Conservation (phyloP, 2,888 invertebrate genomes). For the Endotricha flammealis region DNA sequence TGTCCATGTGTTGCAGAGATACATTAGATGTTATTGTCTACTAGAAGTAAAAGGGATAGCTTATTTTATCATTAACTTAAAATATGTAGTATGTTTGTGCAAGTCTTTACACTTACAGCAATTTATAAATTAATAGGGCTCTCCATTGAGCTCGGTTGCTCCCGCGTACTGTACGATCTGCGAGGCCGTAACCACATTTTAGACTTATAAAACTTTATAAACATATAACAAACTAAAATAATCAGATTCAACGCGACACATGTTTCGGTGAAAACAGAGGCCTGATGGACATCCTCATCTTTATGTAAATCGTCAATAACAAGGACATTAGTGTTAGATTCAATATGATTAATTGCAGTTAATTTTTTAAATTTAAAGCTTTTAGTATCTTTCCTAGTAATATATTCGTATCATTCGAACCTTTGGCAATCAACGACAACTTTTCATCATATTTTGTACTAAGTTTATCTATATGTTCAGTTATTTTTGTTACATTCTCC, state of each 20-base stretch:
- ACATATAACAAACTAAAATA: conserved; percentile 20
- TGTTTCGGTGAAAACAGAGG: conserved; percentile 27
- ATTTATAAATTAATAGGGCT: conserved; percentile 22
- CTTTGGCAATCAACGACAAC: neutral
- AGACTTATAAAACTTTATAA: conserved; percentile 25
- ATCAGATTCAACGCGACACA: conserved; percentile 25
- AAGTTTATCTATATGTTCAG: conserved; percentile 10
- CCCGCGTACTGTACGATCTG: conserved; percentile 20
- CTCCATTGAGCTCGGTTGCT: conserved; percentile 24
- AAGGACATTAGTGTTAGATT: conserved; percentile 8
- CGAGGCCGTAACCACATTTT: conserved; percentile 19
- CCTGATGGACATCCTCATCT: neutral
- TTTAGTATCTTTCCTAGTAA: conserved; percentile 3
- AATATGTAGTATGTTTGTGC: too few species aligned
- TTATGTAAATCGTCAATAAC: conserved; percentile 1
- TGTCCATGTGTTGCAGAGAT: too few species aligned
- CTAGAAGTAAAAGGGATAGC: too few species aligned
- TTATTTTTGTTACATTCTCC: conserved; percentile 13
- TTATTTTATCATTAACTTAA: too few species aligned
- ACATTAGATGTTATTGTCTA: too few species aligned
- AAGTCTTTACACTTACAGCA: too few species aligned
- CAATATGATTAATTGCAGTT: conserved; percentile 14
- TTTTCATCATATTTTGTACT: conserved; percentile 7
- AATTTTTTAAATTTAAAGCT: conserved; percentile 20
- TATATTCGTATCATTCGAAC: neutral